Evolutionary conservation across 2,888 invertebrate species (phyloP).

Genomic region (Cylloceria caligata): DNA sequence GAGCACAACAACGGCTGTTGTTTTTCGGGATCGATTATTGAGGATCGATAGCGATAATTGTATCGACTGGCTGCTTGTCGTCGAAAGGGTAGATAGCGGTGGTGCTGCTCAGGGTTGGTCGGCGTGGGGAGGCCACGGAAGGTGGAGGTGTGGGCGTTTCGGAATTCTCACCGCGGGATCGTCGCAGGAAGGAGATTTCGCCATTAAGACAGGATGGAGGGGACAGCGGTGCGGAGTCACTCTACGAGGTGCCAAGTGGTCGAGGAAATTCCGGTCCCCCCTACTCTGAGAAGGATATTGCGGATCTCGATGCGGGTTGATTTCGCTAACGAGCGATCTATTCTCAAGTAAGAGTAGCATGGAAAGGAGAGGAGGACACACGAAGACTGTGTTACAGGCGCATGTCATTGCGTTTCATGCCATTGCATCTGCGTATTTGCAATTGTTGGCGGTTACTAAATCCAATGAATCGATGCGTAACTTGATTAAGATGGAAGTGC

Average conservation of each 20-base stretch:
- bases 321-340: background rate
- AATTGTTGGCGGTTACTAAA: background rate
- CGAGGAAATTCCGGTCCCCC: background rate
- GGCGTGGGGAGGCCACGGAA: too few species aligned
- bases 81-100: too few species aligned
- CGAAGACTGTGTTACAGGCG: background rate
- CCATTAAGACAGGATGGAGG: too few species aligned
- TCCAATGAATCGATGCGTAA: background rate
- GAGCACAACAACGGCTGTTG: too few species aligned
- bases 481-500: background rate
- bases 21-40: too few species aligned
- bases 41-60: too few species aligned
- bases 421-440: background rate
- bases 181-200: too few species aligned
- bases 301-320: background rate
- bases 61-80: too few species aligned
- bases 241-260: constrained; percentile 3
- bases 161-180: too few species aligned
- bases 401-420: background rate
- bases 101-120: too few species aligned
- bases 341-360: background rate
- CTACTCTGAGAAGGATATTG: background rate
- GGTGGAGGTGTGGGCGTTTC: too few species aligned
- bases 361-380: background rate
- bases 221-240: background rate